phyloP scores from a whole-genome alignment of 2,113 vertebrate species.

The Coryphaenoides rupestris region DNA sequence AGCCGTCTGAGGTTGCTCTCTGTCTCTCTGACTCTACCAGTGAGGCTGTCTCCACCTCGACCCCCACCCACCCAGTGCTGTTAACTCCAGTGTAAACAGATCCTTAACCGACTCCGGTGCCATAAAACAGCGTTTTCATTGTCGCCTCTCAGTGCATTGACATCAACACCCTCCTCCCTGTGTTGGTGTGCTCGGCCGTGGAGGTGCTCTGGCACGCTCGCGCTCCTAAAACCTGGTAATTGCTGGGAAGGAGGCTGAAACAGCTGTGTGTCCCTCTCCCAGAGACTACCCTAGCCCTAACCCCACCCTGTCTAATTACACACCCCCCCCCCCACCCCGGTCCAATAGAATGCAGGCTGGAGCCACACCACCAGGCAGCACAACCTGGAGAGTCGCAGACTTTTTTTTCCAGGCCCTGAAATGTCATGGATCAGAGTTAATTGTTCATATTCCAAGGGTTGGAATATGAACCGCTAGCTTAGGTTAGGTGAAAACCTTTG shows the following conservation, averaged over 20 bases:
- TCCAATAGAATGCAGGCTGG: no score
- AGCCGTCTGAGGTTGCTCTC: no score
- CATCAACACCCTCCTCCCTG: no score
- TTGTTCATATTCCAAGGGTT: no score
- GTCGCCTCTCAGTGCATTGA: conserved; percentile 36
- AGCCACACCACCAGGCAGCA: not conserved
- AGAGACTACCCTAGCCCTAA: not conserved
- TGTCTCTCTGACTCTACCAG: no score
- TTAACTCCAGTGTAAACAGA: conserved; percentile 53
- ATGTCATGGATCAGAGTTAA: not conserved
- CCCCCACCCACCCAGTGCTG: no score
- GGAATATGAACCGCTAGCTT: no score
- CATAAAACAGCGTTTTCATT: conserved; percentile 54
- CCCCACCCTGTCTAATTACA: not conserved
- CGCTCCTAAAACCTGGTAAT: conserved; percentile 36
- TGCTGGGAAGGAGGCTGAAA: conserved; percentile 49
- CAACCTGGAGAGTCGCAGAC: not conserved
- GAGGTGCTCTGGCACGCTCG: no score
- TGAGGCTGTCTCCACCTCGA: conserved; percentile 36
- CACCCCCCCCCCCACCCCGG: no score
- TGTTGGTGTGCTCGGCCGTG: no score
- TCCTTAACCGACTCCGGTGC: conserved; percentile 35
- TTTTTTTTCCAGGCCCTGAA: not conserved
- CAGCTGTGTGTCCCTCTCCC: conserved; percentile 53
- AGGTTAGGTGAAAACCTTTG: no score